phyloP scores from a whole-genome alignment of 2,797 vertebrate genomes.

The Echeneis naucrates region DNA sequence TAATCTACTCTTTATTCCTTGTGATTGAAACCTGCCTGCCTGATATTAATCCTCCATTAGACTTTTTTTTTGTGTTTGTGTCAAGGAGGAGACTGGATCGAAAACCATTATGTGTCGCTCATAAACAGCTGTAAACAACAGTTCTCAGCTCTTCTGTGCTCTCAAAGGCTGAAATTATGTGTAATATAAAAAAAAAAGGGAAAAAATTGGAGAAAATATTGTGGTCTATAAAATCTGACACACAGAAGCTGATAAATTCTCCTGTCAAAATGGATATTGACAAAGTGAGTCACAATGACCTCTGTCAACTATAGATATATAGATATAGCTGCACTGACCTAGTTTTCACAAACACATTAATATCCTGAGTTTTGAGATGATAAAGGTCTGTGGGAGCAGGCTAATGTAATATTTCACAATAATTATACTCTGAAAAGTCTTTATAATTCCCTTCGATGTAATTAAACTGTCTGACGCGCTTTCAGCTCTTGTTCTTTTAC shows the following conservation, averaged over 20 bases:
- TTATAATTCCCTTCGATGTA: conserved; percentile 58
- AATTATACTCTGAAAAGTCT: conserved; percentile 45
- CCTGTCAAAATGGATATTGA: conserved; percentile 58
- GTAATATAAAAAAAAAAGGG: neutral
- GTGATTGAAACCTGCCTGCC: conserved; percentile 20
- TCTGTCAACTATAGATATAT: conserved; percentile 49
- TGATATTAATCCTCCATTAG: conserved; percentile 10
- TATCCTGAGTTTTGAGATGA: conserved; percentile 45
- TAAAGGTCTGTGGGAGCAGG: conserved; percentile 26
- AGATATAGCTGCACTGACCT: conserved; percentile 52
- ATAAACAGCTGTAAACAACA: conserved; percentile 29
- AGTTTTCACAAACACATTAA: conserved; percentile 49
- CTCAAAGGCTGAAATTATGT: conserved; percentile 33
- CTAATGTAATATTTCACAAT: conserved; percentile 54
- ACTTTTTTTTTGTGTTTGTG: conserved; percentile 4
- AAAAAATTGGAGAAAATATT: conserved; percentile 48
- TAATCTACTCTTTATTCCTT: conserved; percentile 35
- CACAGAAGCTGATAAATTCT: conserved; percentile 50
- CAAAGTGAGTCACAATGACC: conserved; percentile 55
- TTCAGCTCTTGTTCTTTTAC: conserved; percentile 43
- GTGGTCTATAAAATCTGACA: conserved; percentile 45
- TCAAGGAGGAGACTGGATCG: neutral
- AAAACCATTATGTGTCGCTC: conserved; percentile 19
- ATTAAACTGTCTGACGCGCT: conserved; percentile 56
- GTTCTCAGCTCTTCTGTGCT: conserved; percentile 23